phyloP scores from a whole-genome alignment of 2,888 invertebrate species.

The Hemistola chrysoprasaria region DNA sequence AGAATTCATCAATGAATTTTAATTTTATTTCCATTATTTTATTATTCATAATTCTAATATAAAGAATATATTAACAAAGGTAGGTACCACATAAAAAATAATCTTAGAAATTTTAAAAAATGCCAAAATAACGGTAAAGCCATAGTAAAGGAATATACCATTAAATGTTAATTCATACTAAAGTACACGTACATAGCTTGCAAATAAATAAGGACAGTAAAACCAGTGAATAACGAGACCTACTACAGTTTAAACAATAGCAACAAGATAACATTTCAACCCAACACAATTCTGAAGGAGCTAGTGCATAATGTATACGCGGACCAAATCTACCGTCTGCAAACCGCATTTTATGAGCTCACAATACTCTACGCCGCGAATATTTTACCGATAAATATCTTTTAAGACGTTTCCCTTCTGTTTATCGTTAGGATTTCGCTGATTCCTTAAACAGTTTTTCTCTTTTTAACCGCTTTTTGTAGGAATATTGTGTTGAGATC shows the following conservation, averaged over 20 bases:
- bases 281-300: constrained; percentile 14
- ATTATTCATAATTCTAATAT: too few species aligned
- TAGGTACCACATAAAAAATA: too few species aligned
- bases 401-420: constrained; percentile 66
- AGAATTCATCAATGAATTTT: too few species aligned
- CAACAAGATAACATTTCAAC: constrained; percentile 10
- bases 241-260: constrained; percentile 5
- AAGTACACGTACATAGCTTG: too few species aligned
- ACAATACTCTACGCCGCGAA: constrained; percentile 57
- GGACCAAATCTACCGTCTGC: constrained; percentile 21
- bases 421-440: constrained; percentile 73
- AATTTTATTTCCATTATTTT: too few species aligned
- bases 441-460: constrained; percentile 70
- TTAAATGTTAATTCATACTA: too few species aligned
- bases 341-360: constrained; percentile 58
- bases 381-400: constrained; percentile 77
- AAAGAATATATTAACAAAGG: too few species aligned
- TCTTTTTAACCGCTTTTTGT: constrained; percentile 62
- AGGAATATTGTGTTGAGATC: constrained; percentile 43
- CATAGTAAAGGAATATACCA: too few species aligned
- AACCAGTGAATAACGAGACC: background rate
- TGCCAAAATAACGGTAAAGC: too few species aligned
- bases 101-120: too few species aligned
- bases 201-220: too few species aligned
- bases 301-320: constrained; percentile 21